These are phyloP conservation scores for Metridium senile DNA, from an alignment of 92 coral and sea anemone genomes.

Conservation along the genomic window DNA sequence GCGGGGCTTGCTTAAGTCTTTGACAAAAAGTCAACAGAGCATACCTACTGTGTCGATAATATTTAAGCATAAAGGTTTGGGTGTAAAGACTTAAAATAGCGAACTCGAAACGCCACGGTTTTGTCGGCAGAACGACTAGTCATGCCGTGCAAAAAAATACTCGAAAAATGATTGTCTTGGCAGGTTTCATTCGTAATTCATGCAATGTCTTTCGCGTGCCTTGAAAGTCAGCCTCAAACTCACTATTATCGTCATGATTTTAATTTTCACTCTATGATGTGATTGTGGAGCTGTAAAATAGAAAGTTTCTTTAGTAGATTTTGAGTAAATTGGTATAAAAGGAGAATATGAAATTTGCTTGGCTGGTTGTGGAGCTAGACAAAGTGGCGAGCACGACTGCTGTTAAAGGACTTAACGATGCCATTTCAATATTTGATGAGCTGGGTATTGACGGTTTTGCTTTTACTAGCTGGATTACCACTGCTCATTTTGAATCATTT, in stretches of 20 bases:
- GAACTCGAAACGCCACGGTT: not conserved
- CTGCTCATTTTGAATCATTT: not conserved
- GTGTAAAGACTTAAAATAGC: constrained; percentile 18
- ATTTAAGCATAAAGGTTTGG: constrained; percentile 12
- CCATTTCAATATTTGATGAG: not conserved
- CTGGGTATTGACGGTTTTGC: not conserved
- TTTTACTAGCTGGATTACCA: not conserved
- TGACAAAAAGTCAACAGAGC: not conserved
- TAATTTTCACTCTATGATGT: too few relatives aligned
- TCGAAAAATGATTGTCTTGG: not conserved
- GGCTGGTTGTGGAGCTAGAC: constrained; percentile 24
- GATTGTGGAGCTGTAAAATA: too few relatives aligned
- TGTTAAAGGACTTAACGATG: not conserved
- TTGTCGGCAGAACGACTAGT: not conserved
- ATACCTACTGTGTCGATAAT: constrained; percentile 23
- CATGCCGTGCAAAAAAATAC: constrained; percentile 1
- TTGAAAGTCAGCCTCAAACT: too few relatives aligned
- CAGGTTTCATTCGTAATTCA: not conserved
- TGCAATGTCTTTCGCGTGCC: not conserved
- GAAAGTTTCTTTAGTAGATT: not conserved
- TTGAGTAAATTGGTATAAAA: not conserved
- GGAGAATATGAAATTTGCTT: not conserved
- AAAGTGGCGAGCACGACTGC: constrained; percentile 2
- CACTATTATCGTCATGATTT: too few relatives aligned
- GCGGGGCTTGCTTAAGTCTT: too few relatives aligned